Conservation (phyloP, 1,140 invertebrate species). For the Eubasilissa regina region DNA sequence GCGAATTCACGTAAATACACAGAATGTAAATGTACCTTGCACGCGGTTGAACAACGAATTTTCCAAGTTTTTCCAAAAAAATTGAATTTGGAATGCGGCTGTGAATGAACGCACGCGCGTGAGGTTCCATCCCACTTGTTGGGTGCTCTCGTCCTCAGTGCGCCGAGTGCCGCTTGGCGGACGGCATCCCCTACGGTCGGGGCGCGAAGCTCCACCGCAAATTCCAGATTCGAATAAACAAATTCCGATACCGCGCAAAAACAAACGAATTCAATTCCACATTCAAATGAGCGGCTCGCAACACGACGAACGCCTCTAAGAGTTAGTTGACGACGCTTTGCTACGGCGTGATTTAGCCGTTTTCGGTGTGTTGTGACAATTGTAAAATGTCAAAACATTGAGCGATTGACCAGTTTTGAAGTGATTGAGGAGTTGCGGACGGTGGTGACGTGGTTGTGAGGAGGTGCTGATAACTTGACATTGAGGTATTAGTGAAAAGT, state of each 20-base stretch:
- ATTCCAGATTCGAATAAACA: neutral
- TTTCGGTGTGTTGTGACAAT: slow-evolving; percentile 9
- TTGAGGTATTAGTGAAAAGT: slow-evolving; percentile 2
- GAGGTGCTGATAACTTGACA: slow-evolving; percentile 11
- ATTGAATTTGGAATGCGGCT: slow-evolving; percentile 25
- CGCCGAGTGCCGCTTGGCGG: slow-evolving; percentile 65
- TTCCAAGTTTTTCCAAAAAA: slow-evolving; percentile 18
- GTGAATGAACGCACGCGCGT: slow-evolving; percentile 63
- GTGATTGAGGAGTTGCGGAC: neutral
- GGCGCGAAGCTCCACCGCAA: slow-evolving; percentile 10
- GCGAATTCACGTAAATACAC: too few species aligned
- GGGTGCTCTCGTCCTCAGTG: slow-evolving; percentile 67
- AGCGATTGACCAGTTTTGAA: neutral
- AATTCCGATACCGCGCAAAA: neutral
- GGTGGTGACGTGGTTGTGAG: neutral
- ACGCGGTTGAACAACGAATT: neutral
- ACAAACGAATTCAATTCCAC: slow-evolving; percentile 7
- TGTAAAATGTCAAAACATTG: slow-evolving; percentile 6
- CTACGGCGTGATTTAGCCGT: neutral
- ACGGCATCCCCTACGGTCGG: slow-evolving; percentile 61
- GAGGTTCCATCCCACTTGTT: slow-evolving; percentile 69
- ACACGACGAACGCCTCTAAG: neutral
- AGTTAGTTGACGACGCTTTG: neutral
- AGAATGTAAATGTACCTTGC: neutral
- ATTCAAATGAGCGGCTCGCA: neutral